Percentiles rank a stretch among this genome's conserved stretches.
Evolutionary conservation across 2,113 vertebrate species (phyloP).

Genomic region (Phyllostomus discolor): DNA sequence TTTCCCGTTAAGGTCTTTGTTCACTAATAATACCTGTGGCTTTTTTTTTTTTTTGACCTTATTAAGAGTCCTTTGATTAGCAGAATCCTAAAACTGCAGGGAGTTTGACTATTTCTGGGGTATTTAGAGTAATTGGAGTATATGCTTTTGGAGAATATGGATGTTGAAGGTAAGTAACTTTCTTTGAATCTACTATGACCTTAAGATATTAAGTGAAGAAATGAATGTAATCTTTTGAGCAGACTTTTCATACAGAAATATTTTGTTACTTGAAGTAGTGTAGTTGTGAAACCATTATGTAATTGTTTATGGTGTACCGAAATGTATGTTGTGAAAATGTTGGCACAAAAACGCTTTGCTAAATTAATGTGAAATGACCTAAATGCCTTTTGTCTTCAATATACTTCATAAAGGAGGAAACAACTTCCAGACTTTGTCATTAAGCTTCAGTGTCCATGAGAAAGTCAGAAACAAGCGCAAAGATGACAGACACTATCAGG

Average conservation of each 20-base stretch:
- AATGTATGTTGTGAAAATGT: constrained; percentile 30
- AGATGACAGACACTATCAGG: not conserved
- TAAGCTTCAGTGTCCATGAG: not conserved
- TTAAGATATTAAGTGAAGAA: constrained; percentile 61
- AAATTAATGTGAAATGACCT: not conserved
- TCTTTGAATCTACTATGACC: constrained; percentile 73
- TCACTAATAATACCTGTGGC: not conserved
- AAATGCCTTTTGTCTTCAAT: constrained; percentile 6
- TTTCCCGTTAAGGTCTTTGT: not conserved
- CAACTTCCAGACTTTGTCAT: not conserved
- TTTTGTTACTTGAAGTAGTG: constrained; percentile 90
- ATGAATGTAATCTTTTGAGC: constrained; percentile 83
- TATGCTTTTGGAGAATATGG: constrained; percentile 12
- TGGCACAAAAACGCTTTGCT: constrained; percentile 49
- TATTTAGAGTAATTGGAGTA: not conserved
- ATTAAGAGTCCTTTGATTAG: not conserved
- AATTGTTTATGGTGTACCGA: constrained; percentile 38
- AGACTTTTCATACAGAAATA: constrained; percentile 83
- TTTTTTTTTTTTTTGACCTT: not conserved
- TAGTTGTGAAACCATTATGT: constrained; percentile 69
- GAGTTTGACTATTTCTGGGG: not conserved
- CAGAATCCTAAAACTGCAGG: not conserved
- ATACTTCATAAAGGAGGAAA: constrained; percentile 1
- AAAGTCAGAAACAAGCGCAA: not conserved
- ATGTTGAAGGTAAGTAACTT: not conserved